Percentiles rank a stretch among this genome's conserved stretches.
Conservation (phyloP, 2,113 vertebrate genomes). For the Jacana jacana region DNA sequence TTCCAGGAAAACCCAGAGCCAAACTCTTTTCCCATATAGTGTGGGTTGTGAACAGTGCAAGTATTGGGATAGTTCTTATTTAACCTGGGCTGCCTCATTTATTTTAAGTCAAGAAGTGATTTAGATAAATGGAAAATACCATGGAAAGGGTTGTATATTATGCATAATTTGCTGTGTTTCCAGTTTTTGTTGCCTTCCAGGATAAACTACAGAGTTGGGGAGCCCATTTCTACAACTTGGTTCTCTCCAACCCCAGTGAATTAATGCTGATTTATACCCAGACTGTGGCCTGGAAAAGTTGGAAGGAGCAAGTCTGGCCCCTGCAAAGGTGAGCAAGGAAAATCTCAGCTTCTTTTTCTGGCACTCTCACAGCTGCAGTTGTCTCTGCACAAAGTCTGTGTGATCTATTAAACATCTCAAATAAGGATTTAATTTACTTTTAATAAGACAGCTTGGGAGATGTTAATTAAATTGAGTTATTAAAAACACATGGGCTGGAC, state of each 20-base stretch:
- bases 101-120: background rate
- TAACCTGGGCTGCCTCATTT: fast-evolving
- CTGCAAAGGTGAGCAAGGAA: background rate
- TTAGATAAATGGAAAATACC: background rate
- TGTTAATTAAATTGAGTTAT: slow-evolving; percentile 67
- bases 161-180: background rate
- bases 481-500: slow-evolving; percentile 55
- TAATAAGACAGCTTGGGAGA: slow-evolving; percentile 63
- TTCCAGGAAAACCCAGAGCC: background rate
- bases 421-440: slow-evolving; percentile 65
- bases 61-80: background rate
- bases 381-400: slow-evolving; percentile 42
- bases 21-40: background rate
- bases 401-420: slow-evolving; percentile 50
- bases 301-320: background rate
- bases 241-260: background rate
- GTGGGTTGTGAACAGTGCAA: fast-evolving
- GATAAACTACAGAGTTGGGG: background rate
- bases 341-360: slow-evolving; percentile 2
- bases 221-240: background rate
- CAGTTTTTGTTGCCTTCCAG: background rate
- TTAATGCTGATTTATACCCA: background rate
- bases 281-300: background rate
- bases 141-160: background rate
- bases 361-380: slow-evolving; percentile 37